phyloP scores from a whole-genome alignment of 37 sponge, comb jelly and placozoan genomes.

The Chondrosia reniformis region DNA sequence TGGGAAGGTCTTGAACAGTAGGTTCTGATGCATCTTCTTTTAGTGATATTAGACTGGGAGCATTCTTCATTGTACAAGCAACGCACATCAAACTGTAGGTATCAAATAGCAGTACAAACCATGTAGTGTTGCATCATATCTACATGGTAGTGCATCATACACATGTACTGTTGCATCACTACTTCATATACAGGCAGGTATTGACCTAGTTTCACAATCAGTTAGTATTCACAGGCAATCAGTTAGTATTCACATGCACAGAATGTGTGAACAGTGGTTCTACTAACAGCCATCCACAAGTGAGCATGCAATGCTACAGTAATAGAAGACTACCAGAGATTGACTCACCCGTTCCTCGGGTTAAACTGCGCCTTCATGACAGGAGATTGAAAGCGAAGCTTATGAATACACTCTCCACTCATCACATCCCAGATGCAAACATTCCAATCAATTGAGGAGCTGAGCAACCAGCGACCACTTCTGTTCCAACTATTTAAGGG shows the following conservation, averaged over 20 bases:
- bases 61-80: slow-evolving; percentile 92
- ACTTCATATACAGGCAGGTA: no score
- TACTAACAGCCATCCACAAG: no score
- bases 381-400: slow-evolving; percentile 86
- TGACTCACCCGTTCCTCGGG: slow-evolving; percentile 74
- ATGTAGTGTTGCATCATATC: no score
- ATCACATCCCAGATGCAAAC: slow-evolving; percentile 90
- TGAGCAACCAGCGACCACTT: slow-evolving; percentile 77
- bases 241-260: no score
- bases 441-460: slow-evolving; percentile 89
- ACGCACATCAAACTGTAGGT: slow-evolving; percentile 56
- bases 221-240: no score
- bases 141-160: no score
- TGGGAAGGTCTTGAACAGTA: slow-evolving; percentile 62
- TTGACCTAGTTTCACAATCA: no score
- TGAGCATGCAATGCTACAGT: no score
- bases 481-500: slow-evolving; percentile 61
- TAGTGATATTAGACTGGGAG: slow-evolving; percentile 72
- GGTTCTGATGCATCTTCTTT: slow-evolving; percentile 23
- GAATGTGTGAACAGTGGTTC: no score
- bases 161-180: no score
- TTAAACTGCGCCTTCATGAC: slow-evolving; percentile 90
- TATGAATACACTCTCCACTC: slow-evolving; percentile 73
- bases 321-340: neutral
- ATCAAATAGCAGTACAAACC: neutral